A percentile compares a stretch with the other conserved stretches of the same genome.
These are phyloP conservation scores for Channa maculata DNA, from an alignment of 2,113 vertebrate genomes.

Conservation along the genomic window DNA sequence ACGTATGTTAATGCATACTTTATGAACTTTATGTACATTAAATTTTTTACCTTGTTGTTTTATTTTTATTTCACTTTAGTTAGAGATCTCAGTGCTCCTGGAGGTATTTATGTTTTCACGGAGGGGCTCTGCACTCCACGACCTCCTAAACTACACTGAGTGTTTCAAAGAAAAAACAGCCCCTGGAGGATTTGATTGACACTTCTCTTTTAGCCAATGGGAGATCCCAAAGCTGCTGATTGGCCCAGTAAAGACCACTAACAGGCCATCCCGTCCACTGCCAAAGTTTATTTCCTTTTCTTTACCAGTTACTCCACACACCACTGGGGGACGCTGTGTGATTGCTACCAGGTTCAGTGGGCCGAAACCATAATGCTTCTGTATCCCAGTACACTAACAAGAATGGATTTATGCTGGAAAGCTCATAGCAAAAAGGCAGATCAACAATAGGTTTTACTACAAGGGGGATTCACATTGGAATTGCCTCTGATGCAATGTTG, in stretches of 20 bases:
- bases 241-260: constrained; percentile 45
- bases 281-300: constrained; percentile 7
- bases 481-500: constrained; percentile 21
- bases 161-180: neutral
- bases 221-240: constrained; percentile 41
- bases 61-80: neutral
- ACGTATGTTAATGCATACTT: too few relatives aligned
- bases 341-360: neutral
- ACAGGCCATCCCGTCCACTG: neutral
- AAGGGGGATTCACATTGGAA: constrained; percentile 17
- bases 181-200: constrained; percentile 70
- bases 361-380: neutral
- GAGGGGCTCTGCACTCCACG: constrained; percentile 18
- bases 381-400: neutral
- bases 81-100: neutral
- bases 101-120: neutral
- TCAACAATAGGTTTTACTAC: constrained; percentile 38
- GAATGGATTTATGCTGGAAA: constrained; percentile 43
- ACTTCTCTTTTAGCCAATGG: constrained; percentile 69
- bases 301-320: neutral
- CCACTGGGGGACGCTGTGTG: constrained; percentile 57
- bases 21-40: too few relatives aligned
- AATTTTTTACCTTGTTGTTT: too few relatives aligned
- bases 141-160: constrained; percentile 37
- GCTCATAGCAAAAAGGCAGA: constrained; percentile 23